Base-by-base conservation (phyloP, 1,140 invertebrate genomes). In the Drosophila obscura region DNA sequence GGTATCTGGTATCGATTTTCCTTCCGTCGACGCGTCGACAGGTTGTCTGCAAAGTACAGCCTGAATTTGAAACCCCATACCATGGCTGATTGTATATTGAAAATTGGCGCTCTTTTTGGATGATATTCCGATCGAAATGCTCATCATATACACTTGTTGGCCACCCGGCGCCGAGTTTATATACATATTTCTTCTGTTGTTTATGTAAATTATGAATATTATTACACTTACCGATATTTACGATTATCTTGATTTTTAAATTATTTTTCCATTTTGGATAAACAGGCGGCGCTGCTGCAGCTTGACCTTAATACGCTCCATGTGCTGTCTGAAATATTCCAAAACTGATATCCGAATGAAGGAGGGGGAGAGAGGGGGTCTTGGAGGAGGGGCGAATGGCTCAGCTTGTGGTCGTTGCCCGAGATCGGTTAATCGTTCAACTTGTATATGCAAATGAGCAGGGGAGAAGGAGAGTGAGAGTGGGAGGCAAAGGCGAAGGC, bases 231-330 rank as follows among this genome's bases (percentile, higher is more conserved):
- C 15, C 57, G 15, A 80, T 66, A 80, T 72, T 57, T 57, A 80
- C 81, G 63, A 11, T 4, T 67, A 63, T 62, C 68, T 79, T 52
- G 61, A 44, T 68, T 81, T 77, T 82, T 35, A 73, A 76, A 50
- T 69, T 71, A 68, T 58, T 58, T 68, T 51, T 49, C 63, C 67
- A 57, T 69, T 53, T 49, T 15, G 64, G 9, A 44, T 69, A 39
- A 39, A 39, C 35, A 39, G 55, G n/a, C 43, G 55, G n/a, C 43
- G 55, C 41, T 22, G 16, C 16, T 13, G 22, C 39, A 45, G 13
- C 55, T 73, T 77, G 81, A 84, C 80, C 80, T 85, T 84, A 84
- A 77, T 84, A 77, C 61, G 60, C 77, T 26, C 61, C 76, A 56
- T 73, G 76, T 49, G 66, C 41, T 50, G 51, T 50, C 56, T 43